Conservation (phyloP, 2,888 invertebrate species). For the Aphidoletes aphidimyza region DNA sequence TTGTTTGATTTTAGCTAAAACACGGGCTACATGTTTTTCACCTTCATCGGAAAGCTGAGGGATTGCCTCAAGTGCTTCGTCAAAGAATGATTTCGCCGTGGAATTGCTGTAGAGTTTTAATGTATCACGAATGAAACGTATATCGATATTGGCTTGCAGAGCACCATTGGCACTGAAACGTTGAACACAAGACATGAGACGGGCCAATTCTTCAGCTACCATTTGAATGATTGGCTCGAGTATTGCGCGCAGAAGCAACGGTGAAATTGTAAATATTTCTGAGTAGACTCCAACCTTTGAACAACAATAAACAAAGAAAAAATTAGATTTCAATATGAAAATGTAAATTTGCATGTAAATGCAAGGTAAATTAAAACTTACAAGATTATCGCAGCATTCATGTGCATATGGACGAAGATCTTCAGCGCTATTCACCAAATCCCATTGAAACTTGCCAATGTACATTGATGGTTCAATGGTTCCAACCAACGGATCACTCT, state of each 20-base stretch:
- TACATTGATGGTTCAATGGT: slow-evolving; percentile 97
- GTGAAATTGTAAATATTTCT: slow-evolving; percentile 73
- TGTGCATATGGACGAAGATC: slow-evolving; percentile 90
- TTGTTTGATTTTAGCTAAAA: slow-evolving; percentile 72
- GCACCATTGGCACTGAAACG: slow-evolving; percentile 77
- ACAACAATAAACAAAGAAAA: background rate
- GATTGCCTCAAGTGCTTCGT: slow-evolving; percentile 83
- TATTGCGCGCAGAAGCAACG: slow-evolving; percentile 78
- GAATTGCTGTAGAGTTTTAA: slow-evolving; percentile 73
- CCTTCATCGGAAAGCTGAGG: slow-evolving; percentile 74
- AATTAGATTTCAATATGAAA: too few relatives aligned
- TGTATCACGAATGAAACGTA: slow-evolving; percentile 75
- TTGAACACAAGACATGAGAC: slow-evolving; percentile 83
- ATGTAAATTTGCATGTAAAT: background rate
- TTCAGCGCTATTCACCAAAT: slow-evolving; percentile 75
- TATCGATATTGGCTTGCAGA: slow-evolving; percentile 83
- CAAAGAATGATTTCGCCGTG: slow-evolving; percentile 79
- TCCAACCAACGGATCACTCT: slow-evolving; percentile 94
- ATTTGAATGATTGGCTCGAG: slow-evolving; percentile 86
- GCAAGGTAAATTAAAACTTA: slow-evolving; percentile 62
- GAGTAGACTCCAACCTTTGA: slow-evolving; percentile 63
- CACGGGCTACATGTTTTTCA: slow-evolving; percentile 72
- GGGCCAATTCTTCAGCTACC: slow-evolving; percentile 90
- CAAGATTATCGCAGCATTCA: slow-evolving; percentile 84
- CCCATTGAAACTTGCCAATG: slow-evolving; percentile 87